Base-by-base conservation (phyloP, 2,113 vertebrate species). In the Triplophysa dalaica region DNA sequence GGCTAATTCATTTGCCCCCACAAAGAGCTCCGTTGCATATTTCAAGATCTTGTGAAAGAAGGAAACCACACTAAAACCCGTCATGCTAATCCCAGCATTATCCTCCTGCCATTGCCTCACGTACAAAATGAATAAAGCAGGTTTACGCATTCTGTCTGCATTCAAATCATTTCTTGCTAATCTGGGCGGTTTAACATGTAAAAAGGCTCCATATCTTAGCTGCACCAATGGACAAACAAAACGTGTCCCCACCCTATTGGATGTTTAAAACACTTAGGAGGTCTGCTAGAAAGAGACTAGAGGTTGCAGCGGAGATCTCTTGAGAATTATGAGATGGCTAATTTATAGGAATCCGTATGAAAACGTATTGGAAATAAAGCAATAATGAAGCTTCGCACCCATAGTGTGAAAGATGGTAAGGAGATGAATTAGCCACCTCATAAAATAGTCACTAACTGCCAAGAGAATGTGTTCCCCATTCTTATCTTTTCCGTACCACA, bases 91-190 rank as follows among this genome's bases (percentile, higher is more conserved):
- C 91, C 86, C 76, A 72, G 8, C 72, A 22, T 92, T 90, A 93
- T 90, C 88, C 92, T 72, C 78, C 85, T 89, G 87, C 91, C 91
- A 89, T 93, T 91, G 81, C 87, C 88, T 76, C 83, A 85, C 63
- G 89, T 84, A 85, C 77, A 56, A 83, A 82, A 72, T 84, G 84
- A 92, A 89, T 84, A 79, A 89, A 74, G 78, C 79, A 82, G 62
- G 58, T 86, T 90, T 87, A 87, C 85, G 86, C 85, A 86, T 88
- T 91, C 86, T 88, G 77, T 79, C 82, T 69, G 85, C 81, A 85
- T 89, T 90, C 85, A 81, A 82, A 78, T 87, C 43, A 79, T 86
- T 90, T 89, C 58, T 84, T 86, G 73, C 54, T 89, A 87, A 90
- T 86, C 87, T 87, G 60, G 24, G 69, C 7, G 80, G 72, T 75